Percentiles rank a stretch among this genome's conserved stretches.
These are phyloP conservation scores for Ormyrus labotus DNA, from an alignment of 2,888 invertebrate species.

Conservation along the genomic window DNA sequence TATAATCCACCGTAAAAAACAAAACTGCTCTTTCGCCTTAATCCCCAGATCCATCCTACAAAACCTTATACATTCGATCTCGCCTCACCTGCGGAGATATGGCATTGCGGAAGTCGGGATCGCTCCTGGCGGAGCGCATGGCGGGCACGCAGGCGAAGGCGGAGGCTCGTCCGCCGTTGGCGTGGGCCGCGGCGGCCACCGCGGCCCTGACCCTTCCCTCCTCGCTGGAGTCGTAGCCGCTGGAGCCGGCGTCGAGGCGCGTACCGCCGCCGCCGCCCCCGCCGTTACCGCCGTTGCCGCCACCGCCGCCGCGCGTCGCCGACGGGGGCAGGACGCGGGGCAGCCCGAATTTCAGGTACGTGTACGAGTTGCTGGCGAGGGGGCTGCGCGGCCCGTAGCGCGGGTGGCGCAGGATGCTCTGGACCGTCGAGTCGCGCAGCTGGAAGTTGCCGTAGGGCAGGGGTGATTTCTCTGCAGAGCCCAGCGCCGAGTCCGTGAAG, in stretches of 20 bases:
- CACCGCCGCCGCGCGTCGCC: constrained; percentile 89
- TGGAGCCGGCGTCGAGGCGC: constrained; percentile 84
- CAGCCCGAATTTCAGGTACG: constrained; percentile 94
- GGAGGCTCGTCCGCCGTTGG: constrained; percentile 13
- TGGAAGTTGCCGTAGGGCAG: constrained; percentile 96
- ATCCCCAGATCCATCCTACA: too few relatives aligned
- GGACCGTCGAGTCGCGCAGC: constrained; percentile 93
- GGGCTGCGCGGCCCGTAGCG: constrained; percentile 93
- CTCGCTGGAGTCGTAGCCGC: constrained; percentile 85
- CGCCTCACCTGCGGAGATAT: constrained; percentile 28
- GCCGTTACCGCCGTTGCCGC: constrained; percentile 94
- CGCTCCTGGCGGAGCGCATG: constrained; percentile 87
- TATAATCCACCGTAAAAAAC: too few relatives aligned
- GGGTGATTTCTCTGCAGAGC: constrained; percentile 94
- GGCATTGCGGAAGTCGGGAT: constrained; percentile 84
- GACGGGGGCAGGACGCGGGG: constrained; percentile 92
- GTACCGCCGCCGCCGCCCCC: constrained; percentile 82
- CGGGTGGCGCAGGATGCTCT: constrained; percentile 92
- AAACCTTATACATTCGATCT: too few relatives aligned
- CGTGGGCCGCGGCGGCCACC: constrained; percentile 67
- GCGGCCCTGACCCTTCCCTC: constrained; percentile 92
- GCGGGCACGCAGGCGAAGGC: constrained; percentile 58
- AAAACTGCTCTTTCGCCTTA: too few relatives aligned
- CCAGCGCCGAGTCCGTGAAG: constrained; percentile 95
- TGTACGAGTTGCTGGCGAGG: constrained; percentile 93